Conservation (phyloP, 2,113 vertebrate genomes). For the Ovibos moschatus region DNA sequence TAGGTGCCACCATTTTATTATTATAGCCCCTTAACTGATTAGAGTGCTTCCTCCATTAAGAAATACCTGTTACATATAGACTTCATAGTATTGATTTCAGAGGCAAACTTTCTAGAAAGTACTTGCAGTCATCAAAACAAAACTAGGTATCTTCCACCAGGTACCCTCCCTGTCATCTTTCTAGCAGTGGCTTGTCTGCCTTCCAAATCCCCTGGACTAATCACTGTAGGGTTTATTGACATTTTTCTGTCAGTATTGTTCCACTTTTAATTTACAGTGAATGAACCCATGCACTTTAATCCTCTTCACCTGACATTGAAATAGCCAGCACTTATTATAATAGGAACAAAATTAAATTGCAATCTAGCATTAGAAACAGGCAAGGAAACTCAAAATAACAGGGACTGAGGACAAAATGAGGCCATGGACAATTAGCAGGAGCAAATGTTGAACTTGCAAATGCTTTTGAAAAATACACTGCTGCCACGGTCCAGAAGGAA, state of each 20-base stretch:
- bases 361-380: neutral
- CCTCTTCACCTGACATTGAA: neutral
- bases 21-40: neutral
- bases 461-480: neutral
- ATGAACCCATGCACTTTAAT: neutral
- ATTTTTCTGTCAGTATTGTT: conserved; percentile 7
- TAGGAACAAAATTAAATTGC: neutral
- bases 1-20: neutral
- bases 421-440: neutral
- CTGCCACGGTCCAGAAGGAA: neutral
- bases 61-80: neutral
- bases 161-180: neutral
- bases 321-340: neutral
- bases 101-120: neutral
- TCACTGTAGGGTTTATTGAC: neutral
- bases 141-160: neutral
- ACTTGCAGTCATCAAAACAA: conserved; percentile 8
- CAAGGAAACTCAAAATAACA: neutral
- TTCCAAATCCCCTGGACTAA: neutral
- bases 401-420: neutral
- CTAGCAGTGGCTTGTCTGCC: neutral
- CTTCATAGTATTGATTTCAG: conserved; percentile 18
- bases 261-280: neutral
- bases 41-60: neutral
- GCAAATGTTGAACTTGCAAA: neutral